A percentile compares a stretch with the other conserved stretches of the same genome.
Conservation (phyloP, 2,797 vertebrate species). For the Danio kyathit region DNA sequence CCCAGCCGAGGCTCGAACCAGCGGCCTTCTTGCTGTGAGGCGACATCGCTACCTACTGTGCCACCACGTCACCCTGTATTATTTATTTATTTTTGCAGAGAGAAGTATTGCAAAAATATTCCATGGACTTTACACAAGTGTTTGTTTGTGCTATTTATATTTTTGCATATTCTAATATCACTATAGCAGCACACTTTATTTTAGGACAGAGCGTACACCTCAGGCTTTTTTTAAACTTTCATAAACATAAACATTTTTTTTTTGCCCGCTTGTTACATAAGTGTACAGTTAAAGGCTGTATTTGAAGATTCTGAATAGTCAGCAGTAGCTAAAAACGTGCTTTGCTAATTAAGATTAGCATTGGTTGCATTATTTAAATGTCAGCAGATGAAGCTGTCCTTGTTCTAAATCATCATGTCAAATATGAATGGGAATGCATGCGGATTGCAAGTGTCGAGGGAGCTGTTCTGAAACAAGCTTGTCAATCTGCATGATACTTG, state of each 20-base stretch:
- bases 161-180: not conserved
- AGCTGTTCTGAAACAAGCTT: not conserved
- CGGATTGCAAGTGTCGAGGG: not conserved
- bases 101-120: constrained; percentile 41
- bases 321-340: not conserved
- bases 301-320: constrained; percentile 3
- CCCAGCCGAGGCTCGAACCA: too few species aligned
- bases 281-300: not conserved
- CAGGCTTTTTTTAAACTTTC: not conserved
- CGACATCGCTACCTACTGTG: too few species aligned
- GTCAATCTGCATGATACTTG: not conserved
- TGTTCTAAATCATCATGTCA: not conserved
- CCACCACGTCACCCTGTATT: too few species aligned
- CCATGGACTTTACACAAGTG: not conserved
- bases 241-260: not conserved
- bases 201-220: not conserved
- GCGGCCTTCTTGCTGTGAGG: too few species aligned
- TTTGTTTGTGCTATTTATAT: not conserved
- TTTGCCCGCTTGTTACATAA: too few species aligned
- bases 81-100: too few species aligned
- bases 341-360: not conserved
- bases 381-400: not conserved
- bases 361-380: constrained; percentile 24
- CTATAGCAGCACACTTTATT: not conserved
- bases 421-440: not conserved